A percentile compares a stretch with the other conserved stretches of the same genome.
phyloP scores from a whole-genome alignment of 1,140 invertebrate genomes.

The Danaus melanippus region DNA sequence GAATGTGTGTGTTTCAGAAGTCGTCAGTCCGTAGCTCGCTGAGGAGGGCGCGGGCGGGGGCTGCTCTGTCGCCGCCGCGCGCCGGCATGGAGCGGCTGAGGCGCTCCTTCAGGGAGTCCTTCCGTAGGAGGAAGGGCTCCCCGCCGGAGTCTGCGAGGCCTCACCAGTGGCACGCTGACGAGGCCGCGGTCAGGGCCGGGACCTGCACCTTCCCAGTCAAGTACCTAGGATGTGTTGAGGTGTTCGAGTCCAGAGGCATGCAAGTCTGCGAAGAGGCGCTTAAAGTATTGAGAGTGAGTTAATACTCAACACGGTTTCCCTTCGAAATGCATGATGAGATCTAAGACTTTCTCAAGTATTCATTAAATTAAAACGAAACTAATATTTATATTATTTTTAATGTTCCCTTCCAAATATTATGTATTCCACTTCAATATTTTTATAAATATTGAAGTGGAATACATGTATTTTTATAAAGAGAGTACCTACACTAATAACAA shows the following conservation, averaged over 20 bases:
- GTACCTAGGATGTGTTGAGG: constrained; percentile 99
- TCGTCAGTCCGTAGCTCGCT: constrained; percentile 71
- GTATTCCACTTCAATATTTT: too few species aligned
- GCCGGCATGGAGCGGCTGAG: constrained; percentile 92
- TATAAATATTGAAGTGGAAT: too few species aligned
- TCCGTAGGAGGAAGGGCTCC: constrained; percentile 85
- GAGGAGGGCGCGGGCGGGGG: constrained; percentile 75
- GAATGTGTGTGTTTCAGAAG: constrained; percentile 48
- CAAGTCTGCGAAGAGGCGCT: constrained; percentile 99
- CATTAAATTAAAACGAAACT: too few species aligned
- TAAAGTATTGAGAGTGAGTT: constrained; percentile 89
- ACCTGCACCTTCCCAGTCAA: constrained; percentile 98
- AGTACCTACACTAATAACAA: too few species aligned
- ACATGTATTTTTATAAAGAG: too few species aligned
- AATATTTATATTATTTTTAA: too few species aligned
- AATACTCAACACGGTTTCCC: background rate
- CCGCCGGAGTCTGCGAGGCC: constrained; percentile 94
- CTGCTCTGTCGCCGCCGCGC: constrained; percentile 80
- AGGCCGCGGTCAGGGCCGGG: constrained; percentile 93
- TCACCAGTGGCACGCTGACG: constrained; percentile 98
- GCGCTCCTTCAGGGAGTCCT: constrained; percentile 93
- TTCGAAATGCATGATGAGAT: too few species aligned
- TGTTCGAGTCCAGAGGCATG: constrained; percentile 99
- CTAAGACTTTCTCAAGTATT: too few species aligned
- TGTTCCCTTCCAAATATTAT: too few species aligned